Evolutionary conservation across 1,140 invertebrate species (phyloP).

Genomic region (Lamellibrachia luymesi): DNA sequence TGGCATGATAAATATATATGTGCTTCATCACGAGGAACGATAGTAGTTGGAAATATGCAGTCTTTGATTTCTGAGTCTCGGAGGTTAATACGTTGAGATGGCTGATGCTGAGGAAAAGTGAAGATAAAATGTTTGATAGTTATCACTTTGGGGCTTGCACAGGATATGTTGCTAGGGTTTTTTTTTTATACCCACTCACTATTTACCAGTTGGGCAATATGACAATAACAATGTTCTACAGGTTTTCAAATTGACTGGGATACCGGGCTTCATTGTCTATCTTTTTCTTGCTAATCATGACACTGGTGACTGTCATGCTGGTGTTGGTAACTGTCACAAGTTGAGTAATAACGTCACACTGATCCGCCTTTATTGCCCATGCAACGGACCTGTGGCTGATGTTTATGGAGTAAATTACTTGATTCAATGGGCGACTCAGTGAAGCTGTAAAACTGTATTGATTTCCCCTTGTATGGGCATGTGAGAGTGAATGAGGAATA

Average conservation of each 20-base stretch:
- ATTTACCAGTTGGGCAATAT: background rate
- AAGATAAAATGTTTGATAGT: background rate
- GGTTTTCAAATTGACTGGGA: too few relatives aligned
- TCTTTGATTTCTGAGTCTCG: background rate
- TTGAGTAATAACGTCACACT: background rate
- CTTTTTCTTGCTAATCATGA: background rate
- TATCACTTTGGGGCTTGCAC: background rate
- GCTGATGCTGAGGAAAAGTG: background rate
- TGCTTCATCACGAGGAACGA: background rate
- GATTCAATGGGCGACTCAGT: background rate
- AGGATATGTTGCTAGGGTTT: too few relatives aligned
- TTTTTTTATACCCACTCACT: background rate
- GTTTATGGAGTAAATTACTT: slow-evolving; percentile 2
- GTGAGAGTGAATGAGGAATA: background rate
- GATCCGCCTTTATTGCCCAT: background rate
- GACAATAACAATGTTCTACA: too few relatives aligned
- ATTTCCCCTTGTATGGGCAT: background rate
- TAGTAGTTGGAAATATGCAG: background rate
- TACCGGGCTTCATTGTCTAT: background rate
- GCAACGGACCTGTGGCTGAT: background rate
- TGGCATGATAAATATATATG: background rate
- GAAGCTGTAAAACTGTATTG: slow-evolving; percentile 5
- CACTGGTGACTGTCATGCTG: background rate
- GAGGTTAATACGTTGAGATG: background rate
- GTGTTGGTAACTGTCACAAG: background rate